A percentile compares a stretch with the other conserved stretches of the same genome.
Evolutionary conservation across 2,888 invertebrate genomes (phyloP).

Genomic region (Tuta absoluta): DNA sequence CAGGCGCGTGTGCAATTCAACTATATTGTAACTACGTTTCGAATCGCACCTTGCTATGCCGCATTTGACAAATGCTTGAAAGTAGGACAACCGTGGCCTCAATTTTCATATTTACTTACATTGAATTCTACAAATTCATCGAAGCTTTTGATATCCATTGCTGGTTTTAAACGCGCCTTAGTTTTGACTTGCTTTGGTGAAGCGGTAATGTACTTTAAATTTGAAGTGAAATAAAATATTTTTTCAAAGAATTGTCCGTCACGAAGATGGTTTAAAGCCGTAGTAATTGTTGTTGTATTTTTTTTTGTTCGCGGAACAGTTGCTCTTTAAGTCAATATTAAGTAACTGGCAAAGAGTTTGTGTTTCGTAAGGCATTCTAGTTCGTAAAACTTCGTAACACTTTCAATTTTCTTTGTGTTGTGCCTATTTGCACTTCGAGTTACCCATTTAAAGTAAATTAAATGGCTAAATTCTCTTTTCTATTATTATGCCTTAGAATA

Average conservation of each 20-base stretch:
- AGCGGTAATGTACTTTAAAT: neutral
- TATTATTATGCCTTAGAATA: too few species aligned
- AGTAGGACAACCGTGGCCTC: neutral
- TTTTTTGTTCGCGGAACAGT: conserved; percentile 6
- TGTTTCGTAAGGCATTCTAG: conserved; percentile 4
- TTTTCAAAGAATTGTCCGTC: neutral
- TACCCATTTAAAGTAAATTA: too few species aligned
- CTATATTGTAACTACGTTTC: too few species aligned
- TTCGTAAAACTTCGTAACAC: neutral
- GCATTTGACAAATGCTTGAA: conserved; percentile 1
- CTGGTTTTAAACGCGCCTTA: neutral
- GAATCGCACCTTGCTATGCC: neutral
- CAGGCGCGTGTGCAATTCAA: too few species aligned
- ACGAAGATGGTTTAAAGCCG: neutral
- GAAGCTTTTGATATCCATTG: neutral
- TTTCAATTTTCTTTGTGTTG: conserved; percentile 10
- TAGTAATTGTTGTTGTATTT: neutral
- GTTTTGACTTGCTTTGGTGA: neutral
- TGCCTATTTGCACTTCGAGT: too few species aligned
- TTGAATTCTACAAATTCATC: neutral
- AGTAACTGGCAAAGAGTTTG: conserved; percentile 5
- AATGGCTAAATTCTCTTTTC: too few species aligned
- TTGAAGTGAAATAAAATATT: too few species aligned
- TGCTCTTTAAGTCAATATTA: conserved; percentile 24
- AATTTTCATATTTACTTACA: neutral